Evolutionary conservation across 2,888 invertebrate genomes (phyloP), one percentile per base, ranked within the genome.

Genomic region (Mylabris sibirica): DNA sequence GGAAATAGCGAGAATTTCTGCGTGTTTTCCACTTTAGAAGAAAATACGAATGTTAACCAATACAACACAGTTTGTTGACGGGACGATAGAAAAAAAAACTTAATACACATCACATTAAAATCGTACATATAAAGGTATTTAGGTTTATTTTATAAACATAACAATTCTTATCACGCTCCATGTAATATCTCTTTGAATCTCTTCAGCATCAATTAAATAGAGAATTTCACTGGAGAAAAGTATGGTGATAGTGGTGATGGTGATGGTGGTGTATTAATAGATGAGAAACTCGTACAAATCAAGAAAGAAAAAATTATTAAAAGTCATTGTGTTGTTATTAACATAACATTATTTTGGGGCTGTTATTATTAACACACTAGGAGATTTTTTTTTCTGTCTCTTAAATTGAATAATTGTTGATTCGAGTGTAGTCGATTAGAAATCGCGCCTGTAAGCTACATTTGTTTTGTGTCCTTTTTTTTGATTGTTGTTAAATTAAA

Each of bases 121-220:
- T 53, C 53, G 24, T 24, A 20, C 53, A 53, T 53, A 53, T 53
- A 53, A 53, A 53, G 53, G 53, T 53, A 53, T 53, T 24, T 53
- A 53, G 53, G 53, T 53, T 53, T 53, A 53, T 53, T 53, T 53
- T 12, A 24, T 53, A 53, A 30, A 22, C 22, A 53, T 53, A 53
- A 22, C 53, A 22, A 53, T 53, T 24, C 53, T 53, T 53, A 53
- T 53, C 53, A 53, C 53, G 53, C 9, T 22, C 14, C 11, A 24
- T 11, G 11, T 8, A 53, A 53, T 22, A 22, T 53, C 22, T 24
- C 53, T 22, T 22, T 12, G 44, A 17, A 24, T 24, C 22, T 53
- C 22, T 22, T 24, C 24, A 22, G 5, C 17, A 53, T 53, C 53
- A 24, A 53, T 53, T 53, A 24, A 53, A 24, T 22, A 2, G 53